Conservation (phyloP, 2,113 vertebrate species). For the Dipodomys spectabilis region DNA sequence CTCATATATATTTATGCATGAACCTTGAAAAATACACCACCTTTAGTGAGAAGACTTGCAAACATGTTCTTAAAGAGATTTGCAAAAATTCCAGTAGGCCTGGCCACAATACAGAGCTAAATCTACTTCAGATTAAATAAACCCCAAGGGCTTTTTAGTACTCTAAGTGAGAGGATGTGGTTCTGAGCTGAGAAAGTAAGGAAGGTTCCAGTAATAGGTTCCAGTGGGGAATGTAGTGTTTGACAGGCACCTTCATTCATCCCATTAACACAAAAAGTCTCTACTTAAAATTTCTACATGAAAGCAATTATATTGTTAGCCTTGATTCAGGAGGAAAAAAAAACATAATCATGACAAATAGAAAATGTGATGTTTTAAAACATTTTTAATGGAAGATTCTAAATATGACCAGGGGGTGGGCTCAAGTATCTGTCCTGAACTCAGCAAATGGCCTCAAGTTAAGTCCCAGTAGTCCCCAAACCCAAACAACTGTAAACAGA, state of each 20-base stretch:
- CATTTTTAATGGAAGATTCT: background rate
- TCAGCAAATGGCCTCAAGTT: too few relatives aligned
- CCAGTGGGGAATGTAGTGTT: background rate
- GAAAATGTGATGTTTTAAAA: background rate
- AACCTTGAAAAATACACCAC: background rate
- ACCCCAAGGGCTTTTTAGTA: background rate
- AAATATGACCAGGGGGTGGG: background rate
- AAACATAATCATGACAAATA: background rate
- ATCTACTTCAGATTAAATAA: background rate
- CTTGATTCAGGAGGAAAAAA: background rate
- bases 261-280: background rate
- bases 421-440: too few relatives aligned
- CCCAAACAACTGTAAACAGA: background rate
- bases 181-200: background rate
- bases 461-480: too few relatives aligned
- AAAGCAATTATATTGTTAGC: background rate
- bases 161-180: background rate
- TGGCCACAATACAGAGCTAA: background rate
- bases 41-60: slow-evolving; percentile 1
- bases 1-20: background rate
- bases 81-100: background rate
- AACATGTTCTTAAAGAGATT: slow-evolving; percentile 20
- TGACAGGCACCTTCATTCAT: background rate
- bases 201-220: background rate
- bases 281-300: background rate